Evolutionary conservation across 2,113 vertebrate genomes (phyloP).

Genomic region (Nothobranchius furzeri): DNA sequence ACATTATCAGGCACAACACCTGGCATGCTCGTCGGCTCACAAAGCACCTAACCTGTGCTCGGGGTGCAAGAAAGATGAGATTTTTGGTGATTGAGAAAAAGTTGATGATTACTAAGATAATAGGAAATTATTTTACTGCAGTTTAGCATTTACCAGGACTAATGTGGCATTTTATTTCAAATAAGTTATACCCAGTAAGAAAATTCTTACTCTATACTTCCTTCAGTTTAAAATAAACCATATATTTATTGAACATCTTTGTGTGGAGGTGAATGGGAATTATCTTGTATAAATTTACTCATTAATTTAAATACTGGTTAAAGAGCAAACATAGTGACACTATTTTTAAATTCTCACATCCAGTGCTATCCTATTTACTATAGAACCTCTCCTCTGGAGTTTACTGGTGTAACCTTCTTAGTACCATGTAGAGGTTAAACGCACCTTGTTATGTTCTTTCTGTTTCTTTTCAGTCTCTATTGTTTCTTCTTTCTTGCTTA

Average conservation of each 20-base stretch:
- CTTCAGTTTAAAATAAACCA: not conserved
- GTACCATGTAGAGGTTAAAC: too few species aligned
- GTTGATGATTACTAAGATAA: constrained; percentile 22
- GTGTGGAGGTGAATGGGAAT: not conserved
- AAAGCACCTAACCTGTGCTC: constrained; percentile 25
- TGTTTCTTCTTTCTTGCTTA: too few species aligned
- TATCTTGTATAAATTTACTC: not conserved
- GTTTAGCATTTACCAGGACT: not conserved
- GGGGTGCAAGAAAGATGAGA: constrained; percentile 24
- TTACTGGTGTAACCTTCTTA: not conserved
- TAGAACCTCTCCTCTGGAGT: not conserved
- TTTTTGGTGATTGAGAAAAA: constrained; percentile 1
- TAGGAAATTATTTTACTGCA: too few species aligned
- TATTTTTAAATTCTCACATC: not conserved
- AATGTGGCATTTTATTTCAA: not conserved
- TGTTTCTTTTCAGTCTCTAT: too few species aligned
- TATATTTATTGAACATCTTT: not conserved
- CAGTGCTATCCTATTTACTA: not conserved
- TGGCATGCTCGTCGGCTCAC: constrained; percentile 37
- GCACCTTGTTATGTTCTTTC: too few species aligned
- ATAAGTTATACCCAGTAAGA: not conserved
- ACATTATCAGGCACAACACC: constrained; percentile 57
- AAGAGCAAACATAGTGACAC: not conserved
- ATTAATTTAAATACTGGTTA: not conserved
- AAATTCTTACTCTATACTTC: too few species aligned